phyloP scores from a whole-genome alignment of 2,113 vertebrate species.

The Ranitomeya variabilis region DNA sequence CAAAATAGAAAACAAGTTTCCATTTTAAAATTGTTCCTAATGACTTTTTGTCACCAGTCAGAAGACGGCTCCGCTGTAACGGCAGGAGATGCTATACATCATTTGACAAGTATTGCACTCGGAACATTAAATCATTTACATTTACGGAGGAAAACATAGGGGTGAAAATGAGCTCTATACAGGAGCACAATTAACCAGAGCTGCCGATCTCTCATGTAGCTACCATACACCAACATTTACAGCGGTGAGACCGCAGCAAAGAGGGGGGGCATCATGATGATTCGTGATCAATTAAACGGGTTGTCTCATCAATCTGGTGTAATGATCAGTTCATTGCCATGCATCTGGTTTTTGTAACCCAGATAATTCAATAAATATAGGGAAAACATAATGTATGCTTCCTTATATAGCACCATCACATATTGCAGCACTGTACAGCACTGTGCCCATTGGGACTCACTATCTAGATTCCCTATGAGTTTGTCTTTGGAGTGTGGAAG shows the following conservation, averaged over 20 bases:
- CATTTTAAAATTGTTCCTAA: conserved; percentile 59
- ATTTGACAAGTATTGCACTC: conserved; percentile 54
- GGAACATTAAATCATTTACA: conserved; percentile 56
- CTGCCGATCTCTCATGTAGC: conserved; percentile 22
- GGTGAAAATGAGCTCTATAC: conserved; percentile 43
- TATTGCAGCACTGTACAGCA: too few relatives aligned
- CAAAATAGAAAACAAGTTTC: conserved; percentile 59
- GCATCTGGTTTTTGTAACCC: not conserved
- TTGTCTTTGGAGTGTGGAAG: too few relatives aligned
- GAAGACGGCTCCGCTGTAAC: conserved; percentile 44
- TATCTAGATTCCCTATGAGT: too few relatives aligned
- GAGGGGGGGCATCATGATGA: not conserved
- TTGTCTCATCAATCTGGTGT: not conserved
- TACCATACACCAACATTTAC: conserved; percentile 30
- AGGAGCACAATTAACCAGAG: conserved; percentile 33
- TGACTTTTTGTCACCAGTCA: conserved; percentile 58
- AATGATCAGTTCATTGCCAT: not conserved
- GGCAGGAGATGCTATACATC: conserved; percentile 44
- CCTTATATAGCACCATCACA: too few relatives aligned
- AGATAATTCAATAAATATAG: too few relatives aligned
- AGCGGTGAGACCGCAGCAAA: not conserved
- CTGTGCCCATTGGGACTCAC: too few relatives aligned
- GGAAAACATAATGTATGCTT: too few relatives aligned
- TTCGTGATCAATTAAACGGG: not conserved
- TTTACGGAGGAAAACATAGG: conserved; percentile 43